Conservation (phyloP, 2,797 vertebrate species). For the Sebastes baramenuke region DNA sequence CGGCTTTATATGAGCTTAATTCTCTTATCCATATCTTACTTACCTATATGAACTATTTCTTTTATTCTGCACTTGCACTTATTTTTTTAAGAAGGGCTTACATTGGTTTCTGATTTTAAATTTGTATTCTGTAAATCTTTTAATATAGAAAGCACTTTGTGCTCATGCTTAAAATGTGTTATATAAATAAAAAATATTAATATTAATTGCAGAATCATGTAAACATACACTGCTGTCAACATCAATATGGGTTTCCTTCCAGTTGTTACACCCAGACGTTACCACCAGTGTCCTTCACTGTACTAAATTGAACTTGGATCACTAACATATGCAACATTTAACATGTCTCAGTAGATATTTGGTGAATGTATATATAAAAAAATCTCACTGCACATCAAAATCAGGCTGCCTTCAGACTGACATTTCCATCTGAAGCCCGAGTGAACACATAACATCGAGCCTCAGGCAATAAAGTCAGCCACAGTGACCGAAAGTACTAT, state of each 20-base stretch:
- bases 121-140: no score
- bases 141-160: no score
- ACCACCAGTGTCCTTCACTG: not conserved
- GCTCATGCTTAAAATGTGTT: rapidly evolving
- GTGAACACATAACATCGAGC: slow-evolving; percentile 2
- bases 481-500: not conserved
- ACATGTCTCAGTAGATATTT: not conserved
- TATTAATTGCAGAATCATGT: not conserved
- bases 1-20: no score
- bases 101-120: no score
- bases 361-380: not conserved
- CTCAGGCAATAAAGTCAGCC: slow-evolving; percentile 16
- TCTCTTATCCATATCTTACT: no score
- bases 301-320: not conserved
- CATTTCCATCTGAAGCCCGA: not conserved
- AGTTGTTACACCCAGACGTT: not conserved
- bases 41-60: no score
- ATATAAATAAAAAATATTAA: no score
- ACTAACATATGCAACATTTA: not conserved
- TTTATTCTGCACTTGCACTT: no score
- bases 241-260: not conserved
- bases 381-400: not conserved
- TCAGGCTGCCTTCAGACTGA: not conserved
- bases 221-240: not conserved
- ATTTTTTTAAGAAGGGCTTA: no score